Conservation (phyloP, 2,113 vertebrate species). For the Brienomyrus longianalis region DNA sequence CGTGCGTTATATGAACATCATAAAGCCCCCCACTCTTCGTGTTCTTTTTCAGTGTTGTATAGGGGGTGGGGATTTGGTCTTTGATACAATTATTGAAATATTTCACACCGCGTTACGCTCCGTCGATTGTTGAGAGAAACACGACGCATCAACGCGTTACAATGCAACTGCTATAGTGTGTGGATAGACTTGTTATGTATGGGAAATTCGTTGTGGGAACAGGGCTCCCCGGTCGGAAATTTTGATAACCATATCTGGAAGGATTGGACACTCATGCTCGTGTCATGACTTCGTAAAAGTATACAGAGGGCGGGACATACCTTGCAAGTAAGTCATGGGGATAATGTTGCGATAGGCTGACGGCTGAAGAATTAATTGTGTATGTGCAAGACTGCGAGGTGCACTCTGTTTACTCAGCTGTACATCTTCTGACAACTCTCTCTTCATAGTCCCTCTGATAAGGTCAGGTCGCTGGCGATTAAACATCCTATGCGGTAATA, state of each 20-base stretch:
- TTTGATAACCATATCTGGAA: conserved; percentile 2
- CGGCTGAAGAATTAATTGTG: neutral
- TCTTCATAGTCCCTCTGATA: neutral
- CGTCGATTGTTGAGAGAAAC: conserved; percentile 22
- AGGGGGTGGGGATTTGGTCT: conserved; percentile 32
- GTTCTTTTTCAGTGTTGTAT: conserved; percentile 24
- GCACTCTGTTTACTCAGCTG: neutral
- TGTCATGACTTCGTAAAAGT: conserved; percentile 7
- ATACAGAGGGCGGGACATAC: conserved; percentile 9
- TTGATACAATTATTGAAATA: conserved; percentile 33
- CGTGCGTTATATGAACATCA: neutral
- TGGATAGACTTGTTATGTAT: neutral
- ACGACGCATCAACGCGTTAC: conserved; percentile 30
- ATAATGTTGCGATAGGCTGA: conserved; percentile 8
- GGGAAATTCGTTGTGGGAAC: neutral
- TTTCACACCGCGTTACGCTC: conserved; percentile 21
- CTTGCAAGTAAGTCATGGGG: neutral
- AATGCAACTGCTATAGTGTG: neutral
- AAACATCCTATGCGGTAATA: neutral
- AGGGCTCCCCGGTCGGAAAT: conserved; percentile 9
- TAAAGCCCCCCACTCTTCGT: conserved; percentile 23
- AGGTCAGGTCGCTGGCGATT: neutral
- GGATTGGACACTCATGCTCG: neutral
- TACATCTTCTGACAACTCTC: neutral
- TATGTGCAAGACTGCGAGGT: neutral